Percentiles rank a stretch among this genome's conserved stretches.
These are phyloP conservation scores for Willowsia nigromaculata DNA, from an alignment of 2,888 invertebrate genomes.

Conservation along the genomic window DNA sequence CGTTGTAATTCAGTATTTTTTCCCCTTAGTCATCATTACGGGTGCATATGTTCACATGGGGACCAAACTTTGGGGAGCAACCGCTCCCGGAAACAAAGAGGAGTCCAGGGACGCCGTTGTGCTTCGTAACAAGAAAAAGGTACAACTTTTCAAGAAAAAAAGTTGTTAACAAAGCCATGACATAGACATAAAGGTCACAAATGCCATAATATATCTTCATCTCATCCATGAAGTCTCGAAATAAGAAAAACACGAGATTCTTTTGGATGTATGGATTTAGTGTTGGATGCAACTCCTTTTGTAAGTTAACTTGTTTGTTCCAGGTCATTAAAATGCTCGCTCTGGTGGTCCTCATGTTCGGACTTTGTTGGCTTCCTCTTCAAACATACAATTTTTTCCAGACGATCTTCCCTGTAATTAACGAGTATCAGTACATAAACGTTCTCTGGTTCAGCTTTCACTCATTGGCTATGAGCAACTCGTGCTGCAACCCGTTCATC, in stretches of 20 bases:
- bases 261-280: too few relatives aligned
- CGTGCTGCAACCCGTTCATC: constrained; percentile 94
- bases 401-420: constrained; percentile 86
- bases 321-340: constrained; percentile 95
- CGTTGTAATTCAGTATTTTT: constrained; percentile 84
- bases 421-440: constrained; percentile 89
- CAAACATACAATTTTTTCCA: constrained; percentile 88
- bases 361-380: constrained; percentile 90
- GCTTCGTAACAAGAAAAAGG: constrained; percentile 36
- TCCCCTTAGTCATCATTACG: constrained; percentile 90
- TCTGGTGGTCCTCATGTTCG: constrained; percentile 82
- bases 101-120: constrained; percentile 86
- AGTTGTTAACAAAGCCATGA: too few relatives aligned
- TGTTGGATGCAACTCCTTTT: too few relatives aligned
- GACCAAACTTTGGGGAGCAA: constrained; percentile 70
- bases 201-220: too few relatives aligned
- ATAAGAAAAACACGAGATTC: too few relatives aligned
- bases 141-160: too few relatives aligned
- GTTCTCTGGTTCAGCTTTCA: constrained; percentile 90
- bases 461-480: constrained; percentile 89
- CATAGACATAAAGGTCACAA: too few relatives aligned
- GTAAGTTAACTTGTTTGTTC: too few relatives aligned
- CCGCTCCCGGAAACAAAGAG: constrained; percentile 87
- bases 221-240: too few relatives aligned
- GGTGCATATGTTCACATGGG: constrained; percentile 85